Conservation (phyloP, 2,888 invertebrate species). For the Melangyna quadrimaculata region DNA sequence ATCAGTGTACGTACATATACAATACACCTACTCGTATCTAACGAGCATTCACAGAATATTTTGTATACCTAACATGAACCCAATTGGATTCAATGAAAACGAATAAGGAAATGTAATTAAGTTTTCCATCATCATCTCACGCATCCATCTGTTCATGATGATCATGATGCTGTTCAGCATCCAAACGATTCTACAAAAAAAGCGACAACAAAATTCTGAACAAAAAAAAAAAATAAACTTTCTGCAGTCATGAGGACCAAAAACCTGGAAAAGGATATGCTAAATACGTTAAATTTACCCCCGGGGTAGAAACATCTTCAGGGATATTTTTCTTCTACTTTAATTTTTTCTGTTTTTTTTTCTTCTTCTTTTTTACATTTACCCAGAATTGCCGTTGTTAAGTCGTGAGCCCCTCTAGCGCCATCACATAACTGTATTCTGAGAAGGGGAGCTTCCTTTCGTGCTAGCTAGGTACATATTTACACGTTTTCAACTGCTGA, state of each 20-base stretch:
- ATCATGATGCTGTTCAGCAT: not conserved
- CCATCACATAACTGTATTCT: conserved; percentile 12
- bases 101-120: conserved; percentile 70
- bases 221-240: not conserved
- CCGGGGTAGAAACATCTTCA: conserved; percentile 50
- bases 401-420: conserved; percentile 53
- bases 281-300: conserved; percentile 69
- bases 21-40: not conserved
- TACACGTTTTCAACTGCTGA: conserved; percentile 12
- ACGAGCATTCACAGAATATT: not conserved
- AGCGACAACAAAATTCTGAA: not conserved
- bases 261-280: conserved; percentile 47
- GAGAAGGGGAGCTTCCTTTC: conserved; percentile 23
- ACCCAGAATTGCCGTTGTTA: conserved; percentile 49
- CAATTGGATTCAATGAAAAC: conserved; percentile 59
- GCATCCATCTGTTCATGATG: conserved; percentile 44
- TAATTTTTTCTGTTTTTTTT: not conserved
- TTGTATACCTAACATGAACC: conserved; percentile 37
- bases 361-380: conserved; percentile 7
- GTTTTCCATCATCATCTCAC: conserved; percentile 57
- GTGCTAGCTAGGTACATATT: not conserved
- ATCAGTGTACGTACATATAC: conserved; percentile 25
- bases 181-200: not conserved
- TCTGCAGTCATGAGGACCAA: not conserved
- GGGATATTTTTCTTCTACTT: conserved; percentile 28